phyloP scores from a whole-genome alignment of 1,140 invertebrate genomes.

The Aphelenchoides avenae region DNA sequence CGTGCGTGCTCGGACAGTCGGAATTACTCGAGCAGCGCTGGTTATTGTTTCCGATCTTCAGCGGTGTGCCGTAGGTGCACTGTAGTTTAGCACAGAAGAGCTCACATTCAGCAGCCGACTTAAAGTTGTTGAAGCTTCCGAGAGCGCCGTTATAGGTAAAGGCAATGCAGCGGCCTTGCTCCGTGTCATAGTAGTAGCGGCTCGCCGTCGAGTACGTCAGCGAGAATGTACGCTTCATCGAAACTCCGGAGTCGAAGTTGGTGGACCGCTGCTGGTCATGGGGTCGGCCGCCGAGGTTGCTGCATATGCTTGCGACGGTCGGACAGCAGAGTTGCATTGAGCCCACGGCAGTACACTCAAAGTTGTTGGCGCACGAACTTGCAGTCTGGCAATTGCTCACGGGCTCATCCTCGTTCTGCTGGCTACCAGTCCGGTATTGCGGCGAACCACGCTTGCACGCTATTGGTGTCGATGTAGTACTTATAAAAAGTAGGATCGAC shows the following conservation, averaged over 20 bases:
- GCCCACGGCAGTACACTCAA: slow-evolving; percentile 55
- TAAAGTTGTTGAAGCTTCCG: slow-evolving; percentile 59
- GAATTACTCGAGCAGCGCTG: slow-evolving; percentile 52
- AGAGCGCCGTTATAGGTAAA: slow-evolving; percentile 52
- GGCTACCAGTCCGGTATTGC: slow-evolving; percentile 50
- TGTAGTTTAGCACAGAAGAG: slow-evolving; percentile 58
- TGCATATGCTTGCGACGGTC: slow-evolving; percentile 51
- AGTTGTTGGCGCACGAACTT: slow-evolving; percentile 48
- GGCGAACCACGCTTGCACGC: slow-evolving; percentile 57
- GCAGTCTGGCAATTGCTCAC: slow-evolving; percentile 54
- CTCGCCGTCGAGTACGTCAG: slow-evolving; percentile 30
- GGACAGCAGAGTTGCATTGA: slow-evolving; percentile 58
- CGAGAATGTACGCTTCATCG: slow-evolving; percentile 42
- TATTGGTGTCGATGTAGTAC: slow-evolving; percentile 16
- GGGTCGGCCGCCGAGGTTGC: slow-evolving; percentile 46
- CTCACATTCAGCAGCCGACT: slow-evolving; percentile 53
- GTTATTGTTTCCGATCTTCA: slow-evolving; percentile 57
- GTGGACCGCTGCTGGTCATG: slow-evolving; percentile 48
- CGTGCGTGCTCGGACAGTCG: slow-evolving; percentile 55
- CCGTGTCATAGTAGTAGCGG: slow-evolving; percentile 57
- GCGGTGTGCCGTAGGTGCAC: slow-evolving; percentile 53
- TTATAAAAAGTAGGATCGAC: slow-evolving; percentile 19
- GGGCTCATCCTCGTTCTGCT: slow-evolving; percentile 55
- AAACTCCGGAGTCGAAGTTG: slow-evolving; percentile 47
- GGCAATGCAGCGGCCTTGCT: slow-evolving; percentile 39